Evolutionary conservation across 2,888 invertebrate genomes (phyloP), one percentile per base, ranked within the genome.

Genomic region (Litoditis marina): DNA sequence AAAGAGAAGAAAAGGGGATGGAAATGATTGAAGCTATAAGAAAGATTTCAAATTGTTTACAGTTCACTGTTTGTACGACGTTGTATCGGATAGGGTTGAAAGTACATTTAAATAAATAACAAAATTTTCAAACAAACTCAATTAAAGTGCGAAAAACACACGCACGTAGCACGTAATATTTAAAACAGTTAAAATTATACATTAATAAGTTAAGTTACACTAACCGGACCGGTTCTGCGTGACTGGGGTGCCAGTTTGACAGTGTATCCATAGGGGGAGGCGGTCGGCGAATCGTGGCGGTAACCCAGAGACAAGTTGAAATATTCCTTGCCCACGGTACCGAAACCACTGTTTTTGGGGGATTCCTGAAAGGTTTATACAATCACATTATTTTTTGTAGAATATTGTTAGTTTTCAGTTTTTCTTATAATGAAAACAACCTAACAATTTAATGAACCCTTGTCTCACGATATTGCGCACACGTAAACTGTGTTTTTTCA

Each of bases 251-350:
- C 79, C 61, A 78, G 56, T 63, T 74, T 71, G 8, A 79, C 79
- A 6, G 80, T 72, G 63, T 81, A 81, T 27, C 81, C 81, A 62
- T 81, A 81, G 7, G 81, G 81, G 28, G 77, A 78, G 22, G 79
- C 71, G 16, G 72, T 73, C 16, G 75, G 68, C 0, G 79, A 71
- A 57, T 82, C 81, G 44, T 79, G 79, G 19, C 81, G 71, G 46
- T 71, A 81, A 5, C 81, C 79, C 3, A 81, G 61, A 2, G 78
- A 76, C 68, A 81, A 73, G 56, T 81, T 81, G 60, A 74, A 68
- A 25, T 51, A 69, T 31, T 69, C 13, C 16, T 49, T 28, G 22
- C 22, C n/a, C 16, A 32, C 1, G 1, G 47, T n/a, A 25, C 39
- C n/a, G 30, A 64, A 63, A 36, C 68, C 69, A 3, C 71, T 66